phyloP scores from a whole-genome alignment of 2,113 vertebrate genomes.

The Cygnus buccinator region DNA sequence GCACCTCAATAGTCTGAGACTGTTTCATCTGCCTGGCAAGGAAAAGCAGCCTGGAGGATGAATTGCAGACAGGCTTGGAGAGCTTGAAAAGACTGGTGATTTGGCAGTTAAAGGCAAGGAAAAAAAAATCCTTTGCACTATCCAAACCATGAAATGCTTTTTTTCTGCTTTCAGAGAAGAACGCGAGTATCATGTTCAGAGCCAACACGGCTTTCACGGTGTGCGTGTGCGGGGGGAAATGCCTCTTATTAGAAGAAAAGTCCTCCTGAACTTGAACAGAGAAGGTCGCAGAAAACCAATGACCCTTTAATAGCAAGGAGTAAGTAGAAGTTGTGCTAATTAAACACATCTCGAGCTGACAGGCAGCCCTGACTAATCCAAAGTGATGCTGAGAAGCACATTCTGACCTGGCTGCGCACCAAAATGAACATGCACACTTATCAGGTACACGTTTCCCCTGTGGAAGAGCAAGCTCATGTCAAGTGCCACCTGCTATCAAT shows the following conservation, averaged over 20 bases:
- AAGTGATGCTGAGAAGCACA: background rate
- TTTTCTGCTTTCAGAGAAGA: background rate
- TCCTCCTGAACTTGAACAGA: background rate
- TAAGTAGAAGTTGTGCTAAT: accelerated
- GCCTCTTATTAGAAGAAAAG: background rate
- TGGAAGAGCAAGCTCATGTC: background rate
- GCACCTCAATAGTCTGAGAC: background rate
- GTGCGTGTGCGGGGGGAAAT: accelerated
- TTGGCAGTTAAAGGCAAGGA: background rate
- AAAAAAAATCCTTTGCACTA: background rate
- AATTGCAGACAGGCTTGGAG: background rate
- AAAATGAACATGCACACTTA: background rate
- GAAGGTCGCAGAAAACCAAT: background rate
- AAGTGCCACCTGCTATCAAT: background rate
- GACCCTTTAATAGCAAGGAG: background rate
- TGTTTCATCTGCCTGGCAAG: conserved; percentile 11
- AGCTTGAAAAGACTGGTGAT: background rate
- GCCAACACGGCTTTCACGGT: background rate
- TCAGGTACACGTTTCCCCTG: background rate
- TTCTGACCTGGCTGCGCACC: background rate
- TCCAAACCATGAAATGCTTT: background rate
- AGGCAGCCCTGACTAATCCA: background rate
- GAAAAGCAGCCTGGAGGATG: background rate
- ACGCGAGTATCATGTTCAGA: background rate
- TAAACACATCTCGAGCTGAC: background rate